Conservation (phyloP, 2,888 invertebrate genomes). For the Oscheius onirici region DNA sequence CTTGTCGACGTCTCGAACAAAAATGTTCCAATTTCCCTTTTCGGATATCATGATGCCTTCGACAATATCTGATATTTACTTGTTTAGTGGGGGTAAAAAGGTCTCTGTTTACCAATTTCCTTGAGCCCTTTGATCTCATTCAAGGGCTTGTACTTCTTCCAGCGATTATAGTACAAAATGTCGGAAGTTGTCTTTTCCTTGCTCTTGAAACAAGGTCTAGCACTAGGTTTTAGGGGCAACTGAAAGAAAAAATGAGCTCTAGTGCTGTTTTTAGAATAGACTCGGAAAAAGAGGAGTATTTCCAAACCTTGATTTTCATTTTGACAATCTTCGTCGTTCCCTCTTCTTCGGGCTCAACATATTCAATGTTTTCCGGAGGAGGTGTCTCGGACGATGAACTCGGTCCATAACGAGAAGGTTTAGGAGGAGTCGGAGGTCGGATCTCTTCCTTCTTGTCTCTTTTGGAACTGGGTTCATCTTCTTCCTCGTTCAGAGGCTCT, state of each 20-base stretch:
- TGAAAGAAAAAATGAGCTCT: background rate
- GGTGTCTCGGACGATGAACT: background rate
- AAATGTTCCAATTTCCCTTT: background rate
- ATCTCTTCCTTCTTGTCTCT: background rate
- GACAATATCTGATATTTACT: background rate
- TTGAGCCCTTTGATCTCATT: background rate
- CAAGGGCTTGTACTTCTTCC: background rate
- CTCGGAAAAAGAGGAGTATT: background rate
- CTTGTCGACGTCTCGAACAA: slow-evolving; percentile 1
- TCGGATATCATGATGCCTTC: slow-evolving; percentile 1
- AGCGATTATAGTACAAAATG: background rate
- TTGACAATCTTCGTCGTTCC: background rate
- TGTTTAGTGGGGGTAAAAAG: too few species aligned
- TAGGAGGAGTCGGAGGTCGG: slow-evolving; percentile 3
- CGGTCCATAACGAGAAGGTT: background rate
- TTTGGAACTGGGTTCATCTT: background rate
- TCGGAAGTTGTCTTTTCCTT: background rate
- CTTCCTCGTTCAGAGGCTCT: background rate
- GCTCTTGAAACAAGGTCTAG: background rate
- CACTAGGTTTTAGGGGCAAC: background rate
- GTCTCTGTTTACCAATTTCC: slow-evolving; percentile 12
- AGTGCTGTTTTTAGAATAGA: too few species aligned
- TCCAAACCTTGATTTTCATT: background rate
- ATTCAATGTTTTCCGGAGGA: background rate
- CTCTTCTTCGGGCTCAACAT: background rate